Conservation (phyloP, 2,113 vertebrate species). For the Actenoides lindsayi region DNA sequence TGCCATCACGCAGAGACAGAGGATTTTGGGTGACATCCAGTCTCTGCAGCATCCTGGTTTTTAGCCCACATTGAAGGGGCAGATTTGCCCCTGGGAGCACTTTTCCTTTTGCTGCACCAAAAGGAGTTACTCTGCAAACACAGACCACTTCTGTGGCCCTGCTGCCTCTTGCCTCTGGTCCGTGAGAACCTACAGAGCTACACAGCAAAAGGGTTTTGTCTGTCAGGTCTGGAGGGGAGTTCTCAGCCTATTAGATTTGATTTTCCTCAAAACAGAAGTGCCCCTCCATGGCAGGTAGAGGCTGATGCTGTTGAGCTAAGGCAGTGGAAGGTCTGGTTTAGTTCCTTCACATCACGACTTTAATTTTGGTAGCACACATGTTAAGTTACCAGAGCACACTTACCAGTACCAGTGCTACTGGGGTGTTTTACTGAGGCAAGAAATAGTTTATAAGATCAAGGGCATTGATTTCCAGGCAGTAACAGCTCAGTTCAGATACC, state of each 20-base stretch:
- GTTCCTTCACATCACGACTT: neutral
- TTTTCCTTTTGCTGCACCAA: neutral
- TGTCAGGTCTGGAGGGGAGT: neutral
- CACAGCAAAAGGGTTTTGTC: neutral
- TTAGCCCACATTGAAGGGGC: neutral
- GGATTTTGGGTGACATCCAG: neutral
- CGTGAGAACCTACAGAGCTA: neutral
- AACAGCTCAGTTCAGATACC: neutral
- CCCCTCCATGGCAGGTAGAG: neutral
- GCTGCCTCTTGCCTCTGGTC: neutral
- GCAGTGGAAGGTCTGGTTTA: neutral
- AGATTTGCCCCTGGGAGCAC: neutral
- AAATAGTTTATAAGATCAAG: neutral
- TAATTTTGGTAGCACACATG: neutral
- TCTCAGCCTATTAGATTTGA: neutral
- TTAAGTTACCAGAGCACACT: neutral
- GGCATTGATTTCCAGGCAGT: neutral
- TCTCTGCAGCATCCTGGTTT: neutral
- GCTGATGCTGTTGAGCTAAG: neutral
- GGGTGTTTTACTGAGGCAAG: neutral
- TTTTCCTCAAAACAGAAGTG: neutral
- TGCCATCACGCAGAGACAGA: neutral
- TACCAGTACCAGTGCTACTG: neutral
- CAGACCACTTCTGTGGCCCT: neutral
- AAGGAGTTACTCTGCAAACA: neutral